Evolutionary conservation across 2,888 invertebrate species (phyloP).

Genomic region (Drosophila macrospina): DNA sequence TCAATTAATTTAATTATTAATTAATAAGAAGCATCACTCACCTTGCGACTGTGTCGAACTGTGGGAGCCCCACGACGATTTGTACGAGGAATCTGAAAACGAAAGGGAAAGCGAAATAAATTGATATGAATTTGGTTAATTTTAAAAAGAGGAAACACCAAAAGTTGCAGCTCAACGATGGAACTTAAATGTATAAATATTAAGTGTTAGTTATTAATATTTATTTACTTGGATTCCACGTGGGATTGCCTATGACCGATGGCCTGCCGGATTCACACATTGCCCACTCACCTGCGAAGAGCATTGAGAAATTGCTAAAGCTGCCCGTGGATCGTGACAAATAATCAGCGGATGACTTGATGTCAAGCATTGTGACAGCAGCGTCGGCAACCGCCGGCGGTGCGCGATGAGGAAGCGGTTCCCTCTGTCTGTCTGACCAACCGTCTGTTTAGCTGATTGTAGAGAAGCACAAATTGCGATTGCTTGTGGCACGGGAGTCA

Average conservation of each 20-base stretch:
- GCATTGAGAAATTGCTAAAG: slow-evolving; percentile 97
- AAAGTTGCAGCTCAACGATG: slow-evolving; percentile 13
- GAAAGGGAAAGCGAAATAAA: slow-evolving; percentile 42
- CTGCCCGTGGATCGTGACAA: slow-evolving; percentile 93
- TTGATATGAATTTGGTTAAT: neutral
- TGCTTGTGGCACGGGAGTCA: slow-evolving; percentile 59
- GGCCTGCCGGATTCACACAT: slow-evolving; percentile 76
- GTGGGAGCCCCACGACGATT: slow-evolving; percentile 94
- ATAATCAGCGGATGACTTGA: slow-evolving; percentile 96
- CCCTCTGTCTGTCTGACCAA: neutral
- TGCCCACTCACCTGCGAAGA: slow-evolving; percentile 92
- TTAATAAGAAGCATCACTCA: slow-evolving; percentile 86
- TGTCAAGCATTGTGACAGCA: slow-evolving; percentile 91
- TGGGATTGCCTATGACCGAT: slow-evolving; percentile 69
- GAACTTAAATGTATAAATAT: slow-evolving; percentile 39
- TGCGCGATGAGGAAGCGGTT: slow-evolving; percentile 18
- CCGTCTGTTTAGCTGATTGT: neutral
- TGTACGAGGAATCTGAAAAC: slow-evolving; percentile 93
- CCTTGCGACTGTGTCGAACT: slow-evolving; percentile 92
- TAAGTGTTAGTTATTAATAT: slow-evolving; percentile 33
- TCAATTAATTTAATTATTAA: neutral
- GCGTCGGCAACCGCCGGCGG: slow-evolving; percentile 77
- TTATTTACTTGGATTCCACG: slow-evolving; percentile 78
- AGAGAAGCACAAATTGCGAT: slow-evolving; percentile 29
- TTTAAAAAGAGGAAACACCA: neutral